Evolutionary conservation across 53 echinoderm and acorn worm genomes (phyloP).

Genomic region (Crossaster papposus): DNA sequence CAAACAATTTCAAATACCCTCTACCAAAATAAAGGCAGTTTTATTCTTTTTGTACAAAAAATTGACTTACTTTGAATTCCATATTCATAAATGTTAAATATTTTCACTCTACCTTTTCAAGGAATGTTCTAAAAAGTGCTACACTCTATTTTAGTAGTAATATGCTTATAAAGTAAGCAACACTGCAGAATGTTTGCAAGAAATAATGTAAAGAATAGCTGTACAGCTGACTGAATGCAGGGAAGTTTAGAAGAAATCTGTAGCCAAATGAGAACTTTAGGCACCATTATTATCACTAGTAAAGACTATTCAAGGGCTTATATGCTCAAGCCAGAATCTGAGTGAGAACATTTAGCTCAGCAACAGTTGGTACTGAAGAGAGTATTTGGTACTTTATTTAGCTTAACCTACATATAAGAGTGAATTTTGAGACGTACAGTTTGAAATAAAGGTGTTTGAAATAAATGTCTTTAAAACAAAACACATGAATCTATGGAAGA

Average conservation of each 20-base stretch:
- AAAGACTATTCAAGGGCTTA: no score
- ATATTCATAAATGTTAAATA: not conserved
- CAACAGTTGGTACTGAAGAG: no score
- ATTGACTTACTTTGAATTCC: not conserved
- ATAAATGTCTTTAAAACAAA: no score
- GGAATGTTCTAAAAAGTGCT: conserved; percentile 35
- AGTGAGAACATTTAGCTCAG: no score
- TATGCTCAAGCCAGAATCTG: no score
- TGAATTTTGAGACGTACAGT: no score
- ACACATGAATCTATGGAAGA: no score
- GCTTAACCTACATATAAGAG: no score
- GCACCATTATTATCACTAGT: no score
- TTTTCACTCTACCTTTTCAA: conserved; percentile 15
- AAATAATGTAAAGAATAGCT: not conserved
- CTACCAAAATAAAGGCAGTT: conserved; percentile 14
- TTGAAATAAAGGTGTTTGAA: no score
- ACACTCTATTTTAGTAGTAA: not conserved
- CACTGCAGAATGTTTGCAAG: not conserved
- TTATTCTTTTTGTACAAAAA: conserved; percentile 29
- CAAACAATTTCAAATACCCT: conserved; percentile 13
- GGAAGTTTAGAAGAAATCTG: not conserved
- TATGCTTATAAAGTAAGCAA: conserved; percentile 14
- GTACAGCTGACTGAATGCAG: not conserved
- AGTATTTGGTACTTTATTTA: no score
- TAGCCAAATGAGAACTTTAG: no score